phyloP scores from a whole-genome alignment of 2,113 vertebrate species.

The Prochilodus magdalenae region DNA sequence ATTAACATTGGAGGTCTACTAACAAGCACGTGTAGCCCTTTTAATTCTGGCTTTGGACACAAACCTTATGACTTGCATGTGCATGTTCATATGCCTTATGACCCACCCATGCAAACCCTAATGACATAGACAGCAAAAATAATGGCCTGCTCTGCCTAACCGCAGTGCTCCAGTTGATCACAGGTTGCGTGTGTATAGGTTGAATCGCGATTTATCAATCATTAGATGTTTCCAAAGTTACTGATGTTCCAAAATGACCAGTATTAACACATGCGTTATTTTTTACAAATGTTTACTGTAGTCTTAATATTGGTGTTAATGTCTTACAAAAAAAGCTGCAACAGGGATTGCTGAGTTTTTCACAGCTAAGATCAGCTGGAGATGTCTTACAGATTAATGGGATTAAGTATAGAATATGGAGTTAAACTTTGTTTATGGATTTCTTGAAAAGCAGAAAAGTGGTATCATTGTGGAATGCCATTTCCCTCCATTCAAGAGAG shows the following conservation, averaged over 20 bases:
- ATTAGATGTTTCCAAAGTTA: constrained; percentile 1
- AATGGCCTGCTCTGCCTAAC: background rate
- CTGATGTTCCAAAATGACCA: constrained; percentile 1
- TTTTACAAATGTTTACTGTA: background rate
- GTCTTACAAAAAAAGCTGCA: constrained; percentile 11
- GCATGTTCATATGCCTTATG: background rate
- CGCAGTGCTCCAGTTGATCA: background rate
- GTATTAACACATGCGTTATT: constrained; percentile 7
- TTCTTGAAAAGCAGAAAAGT: background rate
- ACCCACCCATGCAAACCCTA: background rate
- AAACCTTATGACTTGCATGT: background rate
- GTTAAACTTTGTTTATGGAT: background rate
- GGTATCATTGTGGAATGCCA: background rate
- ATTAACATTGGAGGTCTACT: constrained; percentile 43
- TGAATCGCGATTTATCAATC: constrained; percentile 17
- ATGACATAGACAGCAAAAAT: constrained; percentile 10
- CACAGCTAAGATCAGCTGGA: background rate
- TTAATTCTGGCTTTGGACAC: background rate
- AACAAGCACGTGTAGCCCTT: constrained; percentile 31
- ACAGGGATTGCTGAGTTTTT: background rate
- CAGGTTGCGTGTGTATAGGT: background rate
- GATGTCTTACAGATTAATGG: background rate
- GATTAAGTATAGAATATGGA: background rate
- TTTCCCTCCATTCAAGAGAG: background rate
- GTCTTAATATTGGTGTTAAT: constrained; percentile 30